Evolutionary conservation across 2,888 invertebrate species (phyloP).

Genomic region (Frankliniella intonsa): DNA sequence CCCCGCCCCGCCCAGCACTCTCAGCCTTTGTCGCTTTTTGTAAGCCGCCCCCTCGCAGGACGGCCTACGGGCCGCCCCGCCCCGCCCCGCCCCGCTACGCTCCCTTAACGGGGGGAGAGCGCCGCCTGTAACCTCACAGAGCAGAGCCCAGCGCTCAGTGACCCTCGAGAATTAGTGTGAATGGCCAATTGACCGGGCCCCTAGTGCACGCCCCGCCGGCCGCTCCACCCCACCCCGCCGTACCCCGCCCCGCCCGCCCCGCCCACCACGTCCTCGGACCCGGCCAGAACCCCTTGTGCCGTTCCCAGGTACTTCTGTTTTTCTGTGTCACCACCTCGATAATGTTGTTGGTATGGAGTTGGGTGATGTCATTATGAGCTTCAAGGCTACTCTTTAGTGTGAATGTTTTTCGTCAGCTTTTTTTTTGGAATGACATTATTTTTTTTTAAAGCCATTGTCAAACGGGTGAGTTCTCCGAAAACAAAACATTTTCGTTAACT

Average conservation of each 20-base stretch:
- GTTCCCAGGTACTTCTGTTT: not conserved
- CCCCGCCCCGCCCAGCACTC: not conserved
- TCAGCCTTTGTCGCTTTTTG: not conserved
- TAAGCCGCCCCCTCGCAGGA: not conserved
- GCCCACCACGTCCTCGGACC: not conserved
- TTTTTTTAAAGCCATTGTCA: too few relatives aligned
- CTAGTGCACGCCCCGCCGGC: too few relatives aligned
- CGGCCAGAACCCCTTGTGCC: not conserved
- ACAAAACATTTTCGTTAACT: too few relatives aligned
- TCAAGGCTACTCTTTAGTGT: too few relatives aligned
- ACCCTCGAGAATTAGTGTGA: constrained; percentile 1
- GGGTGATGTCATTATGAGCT: too few relatives aligned
- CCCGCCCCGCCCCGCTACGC: not conserved
- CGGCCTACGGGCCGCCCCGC: not conserved
- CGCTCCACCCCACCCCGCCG: too few relatives aligned
- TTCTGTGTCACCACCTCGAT: not conserved
- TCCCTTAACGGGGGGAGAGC: not conserved
- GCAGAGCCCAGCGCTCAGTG: not conserved
- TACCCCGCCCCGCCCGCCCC: too few relatives aligned
- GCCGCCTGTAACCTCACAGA: too few relatives aligned
- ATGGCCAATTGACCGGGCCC: not conserved
- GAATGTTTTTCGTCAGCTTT: too few relatives aligned
- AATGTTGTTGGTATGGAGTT: too few relatives aligned
- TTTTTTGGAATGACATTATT: too few relatives aligned
- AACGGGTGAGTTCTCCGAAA: too few relatives aligned